Evolutionary conservation across 2,888 invertebrate species (phyloP).

Genomic region (Drosophila flavopinicola): DNA sequence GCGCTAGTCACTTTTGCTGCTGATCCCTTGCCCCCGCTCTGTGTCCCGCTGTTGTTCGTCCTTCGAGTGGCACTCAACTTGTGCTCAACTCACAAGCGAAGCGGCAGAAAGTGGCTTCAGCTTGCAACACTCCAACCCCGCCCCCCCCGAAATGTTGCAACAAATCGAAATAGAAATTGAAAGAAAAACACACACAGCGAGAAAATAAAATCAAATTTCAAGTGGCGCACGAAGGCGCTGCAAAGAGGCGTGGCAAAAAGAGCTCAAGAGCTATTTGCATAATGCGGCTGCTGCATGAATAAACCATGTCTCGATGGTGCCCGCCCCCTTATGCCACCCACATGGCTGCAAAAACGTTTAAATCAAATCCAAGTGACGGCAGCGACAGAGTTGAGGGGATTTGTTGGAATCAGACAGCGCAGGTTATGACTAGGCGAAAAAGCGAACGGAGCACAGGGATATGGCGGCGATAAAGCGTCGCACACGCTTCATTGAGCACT

Average conservation of each 20-base stretch:
- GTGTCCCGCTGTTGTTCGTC: not conserved
- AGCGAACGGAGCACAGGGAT: conserved; percentile 4
- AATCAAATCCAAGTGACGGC: conserved; percentile 68
- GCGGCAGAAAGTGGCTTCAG: conserved; percentile 52
- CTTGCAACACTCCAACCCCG: conserved; percentile 1
- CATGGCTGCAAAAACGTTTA: conserved; percentile 63
- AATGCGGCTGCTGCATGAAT: conserved; percentile 78
- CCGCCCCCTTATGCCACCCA: conserved; percentile 3
- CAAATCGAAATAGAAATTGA: conserved; percentile 75
- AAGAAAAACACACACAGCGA: conserved; percentile 9
- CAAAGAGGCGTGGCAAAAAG: conserved; percentile 42
- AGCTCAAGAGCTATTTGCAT: conserved; percentile 70
- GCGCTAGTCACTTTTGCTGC: conserved; percentile 32
- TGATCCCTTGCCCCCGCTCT: not conserved
- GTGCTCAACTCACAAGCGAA: conserved; percentile 51
- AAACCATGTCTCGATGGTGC: conserved; percentile 69
- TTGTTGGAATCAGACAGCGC: conserved; percentile 19
- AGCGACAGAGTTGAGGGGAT: conserved; percentile 1
- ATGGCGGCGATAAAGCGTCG: conserved; percentile 51
- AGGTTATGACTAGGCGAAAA: conserved; percentile 48
- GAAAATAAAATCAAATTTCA: conserved; percentile 73
- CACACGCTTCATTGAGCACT: conserved; percentile 67
- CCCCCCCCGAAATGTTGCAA: conserved; percentile 54
- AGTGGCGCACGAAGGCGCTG: conserved; percentile 59
- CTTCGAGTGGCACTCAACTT: conserved; percentile 69